Evolutionary conservation across 1,140 invertebrate genomes (phyloP), one percentile per base, ranked within the genome.

Genomic region (Tenebrio molitor): DNA sequence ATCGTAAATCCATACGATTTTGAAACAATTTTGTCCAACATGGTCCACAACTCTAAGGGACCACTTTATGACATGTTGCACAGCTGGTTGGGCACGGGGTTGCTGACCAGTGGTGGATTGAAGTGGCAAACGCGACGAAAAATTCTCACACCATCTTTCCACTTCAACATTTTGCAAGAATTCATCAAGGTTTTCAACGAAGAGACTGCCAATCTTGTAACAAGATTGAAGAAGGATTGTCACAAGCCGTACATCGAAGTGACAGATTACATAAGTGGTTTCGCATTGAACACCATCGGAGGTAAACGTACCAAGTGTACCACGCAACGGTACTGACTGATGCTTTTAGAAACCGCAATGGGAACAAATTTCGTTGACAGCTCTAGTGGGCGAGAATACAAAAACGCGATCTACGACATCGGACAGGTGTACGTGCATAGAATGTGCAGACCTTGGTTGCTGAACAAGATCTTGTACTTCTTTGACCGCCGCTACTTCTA

Each of bases 331-430:
- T n/a, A 70, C 76, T 6, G 73, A 81, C 1, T 75, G 78, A 8
- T 70, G 8, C 65, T 78, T 81, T 6, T 73, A 93, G 93, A 95
- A 82, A 92, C 92, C 62, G 91, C 92, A 10, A 95, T 96, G 93
- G 94, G 93, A 1, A 88, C 87, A 17, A 87, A 87, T 69, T 84
- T 94, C 29, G 84, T 89, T 79, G 88, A 90, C 80, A 80, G 83
- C 63, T 80, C 88, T 58, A 82, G 78, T 41, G 82, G 84, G 2
- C 86, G 89, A 14, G 88, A 88, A 16, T 88, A 91, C 71, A 92
- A 93, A 78, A 86, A 88, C 1, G 83, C 85, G 0, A 84, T 72
- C 72, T 76, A 33, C 46, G 84, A 82, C 15, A 82, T 87, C 16
- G 84, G 84, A 8, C 77, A 76, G 1, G 77, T 85, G 6, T 69